phyloP scores from a whole-genome alignment of 2,888 invertebrate species.

The Cistogaster globosa region DNA sequence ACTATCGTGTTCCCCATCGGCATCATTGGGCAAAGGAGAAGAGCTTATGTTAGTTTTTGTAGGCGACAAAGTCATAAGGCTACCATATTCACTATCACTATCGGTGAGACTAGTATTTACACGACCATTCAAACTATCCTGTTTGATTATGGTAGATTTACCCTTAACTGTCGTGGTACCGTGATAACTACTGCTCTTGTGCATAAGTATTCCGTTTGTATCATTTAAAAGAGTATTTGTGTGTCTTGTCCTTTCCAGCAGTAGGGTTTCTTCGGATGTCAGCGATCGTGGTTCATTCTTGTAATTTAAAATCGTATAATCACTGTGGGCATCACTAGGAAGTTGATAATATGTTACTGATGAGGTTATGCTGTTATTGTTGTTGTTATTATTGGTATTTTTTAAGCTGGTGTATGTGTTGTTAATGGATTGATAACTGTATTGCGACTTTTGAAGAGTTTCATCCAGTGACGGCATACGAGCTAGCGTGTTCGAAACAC shows the following conservation, averaged over 20 bases:
- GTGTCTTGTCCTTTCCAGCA: slow-evolving; percentile 53
- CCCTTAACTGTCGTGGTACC: slow-evolving; percentile 57
- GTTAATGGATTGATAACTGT: slow-evolving; percentile 39
- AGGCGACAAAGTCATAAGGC: slow-evolving; percentile 33
- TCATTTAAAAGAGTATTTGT: not conserved
- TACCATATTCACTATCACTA: slow-evolving; percentile 74
- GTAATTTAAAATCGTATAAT: slow-evolving; percentile 56
- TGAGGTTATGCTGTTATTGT: slow-evolving; percentile 60
- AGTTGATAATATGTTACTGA: slow-evolving; percentile 67
- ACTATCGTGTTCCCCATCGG: slow-evolving; percentile 62
- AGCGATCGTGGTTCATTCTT: slow-evolving; percentile 44
- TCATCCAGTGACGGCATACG: slow-evolving; percentile 67
- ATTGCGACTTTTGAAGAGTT: slow-evolving; percentile 59
- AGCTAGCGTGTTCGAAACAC: slow-evolving; percentile 66
- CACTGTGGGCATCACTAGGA: slow-evolving; percentile 45
- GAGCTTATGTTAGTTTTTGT: slow-evolving; percentile 49
- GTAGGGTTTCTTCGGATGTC: slow-evolving; percentile 55
- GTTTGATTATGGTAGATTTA: slow-evolving; percentile 71
- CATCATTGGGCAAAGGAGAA: slow-evolving; percentile 65
- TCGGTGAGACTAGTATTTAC: slow-evolving; percentile 75
- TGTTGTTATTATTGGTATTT: slow-evolving; percentile 32
- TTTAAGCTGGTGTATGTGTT: slow-evolving; percentile 30
- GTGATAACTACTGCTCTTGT: slow-evolving; percentile 77
- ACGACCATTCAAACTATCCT: slow-evolving; percentile 74
- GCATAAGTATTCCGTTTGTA: slow-evolving; percentile 68